Evolutionary conservation across 2,113 vertebrate species (phyloP), one percentile per base, ranked within the genome.

Genomic region (Kryptolebias marmoratus): DNA sequence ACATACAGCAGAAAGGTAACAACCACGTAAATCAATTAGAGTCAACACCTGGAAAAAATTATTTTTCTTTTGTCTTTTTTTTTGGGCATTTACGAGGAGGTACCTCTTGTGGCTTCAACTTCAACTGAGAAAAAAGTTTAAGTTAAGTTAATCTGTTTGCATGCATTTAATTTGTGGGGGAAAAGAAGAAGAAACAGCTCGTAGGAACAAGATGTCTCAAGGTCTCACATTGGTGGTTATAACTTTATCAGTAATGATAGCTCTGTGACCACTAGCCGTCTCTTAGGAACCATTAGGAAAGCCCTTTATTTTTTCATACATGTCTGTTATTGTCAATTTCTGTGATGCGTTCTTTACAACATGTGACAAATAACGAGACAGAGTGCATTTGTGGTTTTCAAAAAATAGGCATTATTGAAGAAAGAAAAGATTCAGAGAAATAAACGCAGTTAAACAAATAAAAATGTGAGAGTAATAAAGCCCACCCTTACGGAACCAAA

Each of bases 401-500:
- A 58, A 61, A 22, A 62, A 67, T 69, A 49, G 44, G 45, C 39
- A 71, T 66, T 27, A 58, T 14, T 36, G 61, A n/a, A 14, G 53
- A 30, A 66, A 73, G 55, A 52, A 60, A 54, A 55, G 15, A 66
- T 31, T 49, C 6, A 47, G 6, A 57, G 4, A 57, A 44, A 60
- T 13, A 39, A 16, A 64, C 11, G 58, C 1, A 52, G 14, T 44
- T 22, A 65, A 62, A 60, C 57, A 11, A 53, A 42, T 42, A 31
- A 68, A 68, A 69, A 48, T 62, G 44, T 76, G 64, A 71, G 45
- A 68, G 71, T 72, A 81, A 84, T 56, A 66, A 80, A 63, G 61
- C 55, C 52, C 62, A 44, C 71, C 79, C n/a, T 71, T 66, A 73
- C 42, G 68, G 84, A 86, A 73, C 64, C 57, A 73, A 80, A 68